Percentiles rank a stretch among this genome's conserved stretches.
Conservation (phyloP, 2,888 invertebrate genomes). For the Stramonita haemastoma region DNA sequence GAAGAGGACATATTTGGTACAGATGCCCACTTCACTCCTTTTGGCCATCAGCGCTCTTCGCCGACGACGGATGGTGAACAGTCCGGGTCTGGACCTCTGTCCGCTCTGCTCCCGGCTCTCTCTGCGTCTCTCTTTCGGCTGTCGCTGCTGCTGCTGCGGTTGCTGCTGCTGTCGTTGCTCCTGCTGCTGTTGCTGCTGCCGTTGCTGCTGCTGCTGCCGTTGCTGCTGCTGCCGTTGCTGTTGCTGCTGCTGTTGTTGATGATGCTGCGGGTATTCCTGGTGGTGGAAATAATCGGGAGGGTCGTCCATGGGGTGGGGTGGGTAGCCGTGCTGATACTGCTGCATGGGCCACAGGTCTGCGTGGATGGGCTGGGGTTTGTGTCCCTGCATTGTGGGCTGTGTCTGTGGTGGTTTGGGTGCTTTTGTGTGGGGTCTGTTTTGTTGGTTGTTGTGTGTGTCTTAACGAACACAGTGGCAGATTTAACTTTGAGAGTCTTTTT, state of each 20-base stretch:
- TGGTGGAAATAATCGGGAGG: no score
- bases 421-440: neutral
- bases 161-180: neutral
- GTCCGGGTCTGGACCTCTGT: neutral
- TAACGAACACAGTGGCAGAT: no score
- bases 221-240: neutral
- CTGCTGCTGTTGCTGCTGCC: neutral
- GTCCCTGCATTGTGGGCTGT: neutral
- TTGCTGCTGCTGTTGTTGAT: no score
- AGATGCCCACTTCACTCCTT: constrained; percentile 56
- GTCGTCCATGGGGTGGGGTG: neutral
- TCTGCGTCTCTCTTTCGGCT: neutral
- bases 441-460: neutral
- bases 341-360: neutral
- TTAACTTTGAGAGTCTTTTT: neutral
- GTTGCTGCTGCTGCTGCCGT: neutral
- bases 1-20: constrained; percentile 63
- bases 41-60: constrained; percentile 32
- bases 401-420: neutral
- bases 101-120: neutral
- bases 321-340: neutral
- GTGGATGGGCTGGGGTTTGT: neutral
- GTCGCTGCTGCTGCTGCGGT: neutral
- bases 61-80: neutral
- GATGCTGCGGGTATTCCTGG: no score